A percentile compares a stretch with the other conserved stretches of the same genome.
phyloP scores from a whole-genome alignment of 2,797 vertebrate species.

The Rhincodon typus region DNA sequence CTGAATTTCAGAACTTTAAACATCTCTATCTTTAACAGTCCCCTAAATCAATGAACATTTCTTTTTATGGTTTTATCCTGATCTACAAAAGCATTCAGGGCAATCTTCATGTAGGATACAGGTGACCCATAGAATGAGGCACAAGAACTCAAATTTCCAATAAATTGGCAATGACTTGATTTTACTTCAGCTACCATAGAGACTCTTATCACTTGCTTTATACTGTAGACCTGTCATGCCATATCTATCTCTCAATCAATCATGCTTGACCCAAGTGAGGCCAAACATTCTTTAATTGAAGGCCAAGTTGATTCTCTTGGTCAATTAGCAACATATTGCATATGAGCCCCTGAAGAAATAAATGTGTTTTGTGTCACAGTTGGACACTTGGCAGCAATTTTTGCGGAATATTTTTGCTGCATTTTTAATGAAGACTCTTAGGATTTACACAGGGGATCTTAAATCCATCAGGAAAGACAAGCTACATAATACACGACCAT shows the following conservation, averaged over 20 bases:
- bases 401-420: slow-evolving; percentile 45
- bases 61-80: background rate
- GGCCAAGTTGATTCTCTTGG: slow-evolving; percentile 40
- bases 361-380: slow-evolving; percentile 45
- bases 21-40: background rate
- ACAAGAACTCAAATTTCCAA: background rate
- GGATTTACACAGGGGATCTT: slow-evolving; percentile 44
- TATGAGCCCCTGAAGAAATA: slow-evolving; percentile 44
- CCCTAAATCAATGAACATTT: background rate
- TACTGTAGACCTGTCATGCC: slow-evolving; percentile 20
- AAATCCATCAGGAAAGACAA: slow-evolving; percentile 44
- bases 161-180: background rate
- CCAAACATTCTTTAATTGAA: slow-evolving; percentile 40
- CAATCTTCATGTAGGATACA: background rate
- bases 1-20: background rate
- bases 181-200: background rate
- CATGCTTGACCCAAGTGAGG: background rate
- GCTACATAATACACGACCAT: slow-evolving; percentile 39
- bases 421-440: slow-evolving; percentile 48
- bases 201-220: background rate
- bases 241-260: slow-evolving; percentile 32
- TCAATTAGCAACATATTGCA: slow-evolving; percentile 46
- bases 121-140: background rate
- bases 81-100: background rate
- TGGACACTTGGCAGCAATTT: slow-evolving; percentile 49